These are phyloP conservation scores for Tapirus terrestris DNA, from an alignment of 2,113 vertebrate species.

Conservation along the genomic window DNA sequence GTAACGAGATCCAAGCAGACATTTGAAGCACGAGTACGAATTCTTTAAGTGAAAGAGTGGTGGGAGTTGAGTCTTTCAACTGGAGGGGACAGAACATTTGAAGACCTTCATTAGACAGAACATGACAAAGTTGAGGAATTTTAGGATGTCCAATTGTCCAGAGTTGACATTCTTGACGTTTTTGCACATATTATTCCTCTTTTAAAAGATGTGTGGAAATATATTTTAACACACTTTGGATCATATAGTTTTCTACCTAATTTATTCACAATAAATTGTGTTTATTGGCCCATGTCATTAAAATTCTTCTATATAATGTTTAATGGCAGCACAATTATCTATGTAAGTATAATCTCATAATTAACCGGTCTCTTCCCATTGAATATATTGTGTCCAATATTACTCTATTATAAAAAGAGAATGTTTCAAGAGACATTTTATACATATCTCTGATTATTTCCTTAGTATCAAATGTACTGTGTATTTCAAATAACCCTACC, in stretches of 20 bases:
- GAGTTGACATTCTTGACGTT: background rate
- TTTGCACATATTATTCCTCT: background rate
- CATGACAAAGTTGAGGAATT: background rate
- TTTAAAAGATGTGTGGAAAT: background rate
- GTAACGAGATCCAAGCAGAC: too few species aligned
- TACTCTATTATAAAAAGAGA: slow-evolving; percentile 20
- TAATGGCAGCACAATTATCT: background rate
- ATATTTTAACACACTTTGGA: background rate
- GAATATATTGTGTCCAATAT: background rate
- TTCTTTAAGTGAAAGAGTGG: background rate
- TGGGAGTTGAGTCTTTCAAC: background rate
- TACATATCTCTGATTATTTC: background rate
- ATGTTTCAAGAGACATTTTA: background rate
- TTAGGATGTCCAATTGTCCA: background rate
- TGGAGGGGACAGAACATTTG: background rate
- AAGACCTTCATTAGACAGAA: background rate
- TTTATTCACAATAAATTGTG: background rate
- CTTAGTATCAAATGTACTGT: background rate
- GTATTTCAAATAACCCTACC: background rate
- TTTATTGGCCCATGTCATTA: background rate
- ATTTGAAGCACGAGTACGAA: background rate
- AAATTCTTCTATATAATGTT: background rate
- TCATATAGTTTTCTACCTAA: background rate
- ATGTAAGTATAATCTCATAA: background rate
- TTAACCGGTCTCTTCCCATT: background rate